Conservation (phyloP, 2,888 invertebrate genomes). For the Lasiommata megera region DNA sequence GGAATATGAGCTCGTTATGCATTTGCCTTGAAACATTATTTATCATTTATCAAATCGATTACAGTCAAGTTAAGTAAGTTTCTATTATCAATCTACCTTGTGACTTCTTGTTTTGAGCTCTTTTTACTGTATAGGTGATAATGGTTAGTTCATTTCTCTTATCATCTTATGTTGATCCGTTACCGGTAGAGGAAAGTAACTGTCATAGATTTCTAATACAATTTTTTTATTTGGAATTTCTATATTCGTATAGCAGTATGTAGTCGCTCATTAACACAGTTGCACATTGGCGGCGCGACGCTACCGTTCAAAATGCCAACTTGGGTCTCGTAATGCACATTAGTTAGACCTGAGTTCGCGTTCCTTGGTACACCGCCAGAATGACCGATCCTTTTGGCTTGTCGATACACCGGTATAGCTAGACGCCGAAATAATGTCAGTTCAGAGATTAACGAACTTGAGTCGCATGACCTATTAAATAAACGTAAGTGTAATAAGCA, state of each 20-base stretch:
- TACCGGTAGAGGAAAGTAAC: no score
- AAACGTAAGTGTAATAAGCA: slow-evolving; percentile 11
- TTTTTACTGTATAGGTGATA: no score
- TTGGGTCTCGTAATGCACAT: slow-evolving; percentile 74
- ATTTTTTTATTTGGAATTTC: not conserved
- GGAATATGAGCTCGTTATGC: no score
- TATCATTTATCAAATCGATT: no score
- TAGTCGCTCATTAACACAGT: slow-evolving; percentile 18
- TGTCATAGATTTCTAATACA: no score
- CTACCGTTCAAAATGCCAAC: slow-evolving; percentile 66
- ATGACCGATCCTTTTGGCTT: slow-evolving; percentile 78
- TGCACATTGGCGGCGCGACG: slow-evolving; percentile 38
- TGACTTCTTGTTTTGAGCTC: no score
- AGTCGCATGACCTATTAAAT: slow-evolving; percentile 74
- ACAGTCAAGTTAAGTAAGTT: no score
- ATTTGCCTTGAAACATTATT: no score
- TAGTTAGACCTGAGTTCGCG: slow-evolving; percentile 70
- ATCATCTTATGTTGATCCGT: not conserved
- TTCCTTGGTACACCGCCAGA: slow-evolving; percentile 80
- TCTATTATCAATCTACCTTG: no score
- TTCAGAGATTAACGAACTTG: slow-evolving; percentile 79
- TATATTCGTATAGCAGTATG: slow-evolving; percentile 2
- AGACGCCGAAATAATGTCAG: slow-evolving; percentile 76
- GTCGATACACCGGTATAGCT: slow-evolving; percentile 67
- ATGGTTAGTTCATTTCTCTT: not conserved